Conservation (phyloP, 2,797 vertebrate genomes). For the Acanthurus tractus region DNA sequence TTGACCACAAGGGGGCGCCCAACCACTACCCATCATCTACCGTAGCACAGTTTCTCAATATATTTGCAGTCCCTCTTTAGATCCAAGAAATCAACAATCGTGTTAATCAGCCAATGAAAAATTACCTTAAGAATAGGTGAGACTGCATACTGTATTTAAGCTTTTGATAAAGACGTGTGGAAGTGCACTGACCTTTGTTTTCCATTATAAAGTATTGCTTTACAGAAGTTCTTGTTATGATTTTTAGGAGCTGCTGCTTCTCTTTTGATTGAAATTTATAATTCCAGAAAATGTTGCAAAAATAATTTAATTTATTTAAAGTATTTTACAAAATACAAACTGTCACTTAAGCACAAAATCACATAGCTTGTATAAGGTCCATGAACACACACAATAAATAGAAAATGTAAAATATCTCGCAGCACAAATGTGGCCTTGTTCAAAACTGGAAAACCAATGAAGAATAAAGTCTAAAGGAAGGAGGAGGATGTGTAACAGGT, state of each 20-base stretch:
- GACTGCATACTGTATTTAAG: background rate
- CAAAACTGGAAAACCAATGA: slow-evolving; percentile 49
- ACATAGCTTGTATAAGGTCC: slow-evolving; percentile 68
- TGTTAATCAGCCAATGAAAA: too few relatives aligned
- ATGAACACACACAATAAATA: slow-evolving; percentile 77
- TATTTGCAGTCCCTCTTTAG: background rate
- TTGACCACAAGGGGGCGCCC: slow-evolving; percentile 56
- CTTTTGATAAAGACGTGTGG: background rate
- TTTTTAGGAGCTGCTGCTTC: background rate
- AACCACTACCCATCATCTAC: background rate
- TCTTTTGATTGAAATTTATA: background rate
- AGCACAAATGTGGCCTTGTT: slow-evolving; percentile 61
- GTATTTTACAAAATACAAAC: slow-evolving; percentile 76
- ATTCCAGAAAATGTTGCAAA: slow-evolving; percentile 52
- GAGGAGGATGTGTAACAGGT: slow-evolving; percentile 42
- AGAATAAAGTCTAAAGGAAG: slow-evolving; percentile 45
- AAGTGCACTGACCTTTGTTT: background rate
- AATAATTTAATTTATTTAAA: slow-evolving; percentile 78
- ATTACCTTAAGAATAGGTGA: background rate
- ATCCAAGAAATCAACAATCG: background rate
- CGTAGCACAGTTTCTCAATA: background rate
- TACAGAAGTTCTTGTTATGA: too few relatives aligned
- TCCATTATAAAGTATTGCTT: background rate
- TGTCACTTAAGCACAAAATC: slow-evolving; percentile 67
- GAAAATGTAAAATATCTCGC: slow-evolving; percentile 68